Percentiles rank a stretch among this genome's conserved stretches.
Conservation (phyloP, 1,140 invertebrate genomes). For the Drosophila tsacasi region DNA sequence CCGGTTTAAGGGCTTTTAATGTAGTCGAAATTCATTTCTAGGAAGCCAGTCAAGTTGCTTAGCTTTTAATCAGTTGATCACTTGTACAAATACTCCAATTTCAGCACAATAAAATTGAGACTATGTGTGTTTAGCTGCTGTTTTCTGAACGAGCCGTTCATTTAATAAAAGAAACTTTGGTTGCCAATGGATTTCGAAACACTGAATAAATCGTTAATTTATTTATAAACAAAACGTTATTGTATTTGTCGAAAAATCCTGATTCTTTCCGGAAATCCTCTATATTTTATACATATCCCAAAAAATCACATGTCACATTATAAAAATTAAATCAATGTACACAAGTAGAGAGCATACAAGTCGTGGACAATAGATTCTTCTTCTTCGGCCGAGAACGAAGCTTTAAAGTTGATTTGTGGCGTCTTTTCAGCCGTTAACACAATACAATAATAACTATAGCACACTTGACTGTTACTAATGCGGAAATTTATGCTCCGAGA, state of each 20-base stretch:
- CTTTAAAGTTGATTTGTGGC: slow-evolving; percentile 76
- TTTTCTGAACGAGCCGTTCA: slow-evolving; percentile 5
- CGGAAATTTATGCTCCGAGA: slow-evolving; percentile 71
- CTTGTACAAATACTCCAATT: slow-evolving; percentile 38
- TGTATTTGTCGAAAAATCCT: not conserved
- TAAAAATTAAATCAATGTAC: slow-evolving; percentile 9
- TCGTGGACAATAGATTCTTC: slow-evolving; percentile 41
- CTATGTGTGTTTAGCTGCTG: slow-evolving; percentile 34
- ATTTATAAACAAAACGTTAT: not conserved
- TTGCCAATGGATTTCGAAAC: not conserved
- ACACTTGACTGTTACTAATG: slow-evolving; percentile 67
- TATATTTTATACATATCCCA: not conserved
- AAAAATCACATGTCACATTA: slow-evolving; percentile 10
- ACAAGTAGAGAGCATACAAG: slow-evolving; percentile 14
- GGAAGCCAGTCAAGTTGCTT: slow-evolving; percentile 34
- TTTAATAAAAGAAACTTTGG: not conserved
- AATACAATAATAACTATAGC: slow-evolving; percentile 30
- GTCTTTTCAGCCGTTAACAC: slow-evolving; percentile 49
- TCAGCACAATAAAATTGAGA: slow-evolving; percentile 17
- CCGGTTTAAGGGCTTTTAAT: slow-evolving; percentile 4
- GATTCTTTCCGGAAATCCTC: slow-evolving; percentile 6
- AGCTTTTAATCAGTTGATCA: slow-evolving; percentile 10
- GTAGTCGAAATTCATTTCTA: slow-evolving; percentile 25
- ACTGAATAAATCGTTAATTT: not conserved
- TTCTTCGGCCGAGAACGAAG: slow-evolving; percentile 11